These are phyloP conservation scores for Theristicus caerulescens DNA, from an alignment of 2,113 vertebrate species.

Conservation along the genomic window DNA sequence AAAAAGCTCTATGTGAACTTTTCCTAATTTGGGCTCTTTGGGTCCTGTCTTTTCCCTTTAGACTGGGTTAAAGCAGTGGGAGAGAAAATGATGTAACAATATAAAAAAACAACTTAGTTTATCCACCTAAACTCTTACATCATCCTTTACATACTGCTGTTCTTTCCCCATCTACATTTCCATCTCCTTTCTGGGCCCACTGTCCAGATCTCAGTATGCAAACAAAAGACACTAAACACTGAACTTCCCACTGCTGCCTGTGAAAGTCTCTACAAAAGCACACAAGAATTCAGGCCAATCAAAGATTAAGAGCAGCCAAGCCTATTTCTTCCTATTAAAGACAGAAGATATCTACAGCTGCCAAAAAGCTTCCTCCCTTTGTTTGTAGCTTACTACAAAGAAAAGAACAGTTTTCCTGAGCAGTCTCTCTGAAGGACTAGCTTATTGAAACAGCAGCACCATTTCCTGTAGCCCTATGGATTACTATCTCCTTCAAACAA, in stretches of 20 bases:
- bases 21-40: background rate
- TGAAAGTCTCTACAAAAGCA: background rate
- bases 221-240: background rate
- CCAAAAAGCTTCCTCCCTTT: constrained; percentile 31
- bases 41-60: background rate
- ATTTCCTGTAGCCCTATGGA: background rate
- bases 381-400: background rate
- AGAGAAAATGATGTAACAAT: background rate
- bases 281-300: background rate
- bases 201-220: background rate
- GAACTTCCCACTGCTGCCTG: background rate
- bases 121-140: background rate
- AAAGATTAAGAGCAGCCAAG: background rate
- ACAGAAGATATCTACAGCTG: background rate
- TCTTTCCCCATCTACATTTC: background rate
- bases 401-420: background rate
- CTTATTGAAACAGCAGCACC: background rate
- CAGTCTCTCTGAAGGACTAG: background rate
- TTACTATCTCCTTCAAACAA: background rate
- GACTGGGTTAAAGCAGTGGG: background rate
- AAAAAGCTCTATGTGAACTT: background rate
- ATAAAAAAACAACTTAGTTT: background rate
- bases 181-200: background rate
- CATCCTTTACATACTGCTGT: background rate
- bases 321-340: constrained; percentile 5